Evolutionary conservation across 2,797 vertebrate species (phyloP), one percentile per base, ranked within the genome.

Genomic region (Sphenopsis melanotis): DNA sequence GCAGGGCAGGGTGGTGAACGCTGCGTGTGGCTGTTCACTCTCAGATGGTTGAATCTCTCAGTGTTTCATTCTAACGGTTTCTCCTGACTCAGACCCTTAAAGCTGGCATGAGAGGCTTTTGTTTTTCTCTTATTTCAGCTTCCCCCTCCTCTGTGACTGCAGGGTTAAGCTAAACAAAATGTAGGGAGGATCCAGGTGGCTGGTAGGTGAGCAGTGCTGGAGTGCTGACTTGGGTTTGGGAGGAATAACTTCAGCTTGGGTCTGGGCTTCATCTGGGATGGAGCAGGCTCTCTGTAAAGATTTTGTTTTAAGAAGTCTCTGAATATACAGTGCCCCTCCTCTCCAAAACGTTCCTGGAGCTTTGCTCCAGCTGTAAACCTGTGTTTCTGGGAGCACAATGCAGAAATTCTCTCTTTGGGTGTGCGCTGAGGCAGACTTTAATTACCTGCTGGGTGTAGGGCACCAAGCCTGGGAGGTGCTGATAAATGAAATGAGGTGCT

Each of bases 401-500:
- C 46, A 59, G 84, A n/a, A 64, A 37, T 64, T 22, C 66, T 60
- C 57, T 75, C 76, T n/a, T 18, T 80, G 87, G 89, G 81, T 46
- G 92, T 89, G 94, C 87, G 23, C 64, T 0, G 18, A 75, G 76
- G 32, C 44, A 44, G 53, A 37, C 42, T 64, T 65, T 85, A 93
- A 90, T 92, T 70, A 89, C 68, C 30, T 72, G 22, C 44, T 81
- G 55, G 44, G 82, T 22, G 68, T 82, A 61, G 87, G 69, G 66
- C 80, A 76, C 21, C 42, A 55, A n/a, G 37, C 34, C 56, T 78
- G 74, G 41, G 78, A 93, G 36, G 18, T 87, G 95, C 87, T 95
- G 94, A 93, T 94, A 89, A 76, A 39, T 18, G 71, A 29, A 53
- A 36, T 47, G 77, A 93, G n/a, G 18, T 87, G 95, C 90, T 95